A percentile compares a stretch with the other conserved stretches of the same genome.
phyloP scores from a whole-genome alignment of 2,797 vertebrate species.

The Agapornis canus region DNA sequence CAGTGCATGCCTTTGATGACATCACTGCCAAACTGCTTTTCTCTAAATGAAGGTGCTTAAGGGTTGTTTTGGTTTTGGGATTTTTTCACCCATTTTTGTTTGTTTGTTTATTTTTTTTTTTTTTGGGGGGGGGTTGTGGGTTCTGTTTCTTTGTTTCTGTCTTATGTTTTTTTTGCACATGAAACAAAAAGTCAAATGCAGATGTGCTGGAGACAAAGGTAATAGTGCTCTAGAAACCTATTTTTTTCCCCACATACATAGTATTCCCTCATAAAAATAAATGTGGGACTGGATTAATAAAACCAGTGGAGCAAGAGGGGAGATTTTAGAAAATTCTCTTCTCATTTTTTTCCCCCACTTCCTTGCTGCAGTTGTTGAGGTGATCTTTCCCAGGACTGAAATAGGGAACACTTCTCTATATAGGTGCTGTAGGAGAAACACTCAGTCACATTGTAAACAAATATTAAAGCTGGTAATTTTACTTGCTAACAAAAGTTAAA shows the following conservation, averaged over 20 bases:
- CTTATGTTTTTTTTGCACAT: neutral
- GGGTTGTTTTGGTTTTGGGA: accelerated
- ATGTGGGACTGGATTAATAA: neutral
- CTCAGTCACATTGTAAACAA: neutral
- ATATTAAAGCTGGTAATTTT: neutral
- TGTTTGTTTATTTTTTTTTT: neutral
- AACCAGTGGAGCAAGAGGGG: neutral
- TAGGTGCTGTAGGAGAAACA: neutral
- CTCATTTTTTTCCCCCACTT: accelerated
- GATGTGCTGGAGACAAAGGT: neutral
- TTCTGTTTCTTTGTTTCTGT: neutral
- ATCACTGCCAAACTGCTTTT: neutral
- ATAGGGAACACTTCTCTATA: neutral
- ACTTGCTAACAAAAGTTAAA: neutral
- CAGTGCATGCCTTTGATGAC: neutral
- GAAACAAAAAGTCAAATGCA: neutral
- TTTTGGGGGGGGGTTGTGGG: too few relatives aligned
- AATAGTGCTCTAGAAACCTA: neutral
- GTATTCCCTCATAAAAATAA: neutral
- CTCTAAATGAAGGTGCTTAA: neutral
- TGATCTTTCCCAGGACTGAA: neutral
- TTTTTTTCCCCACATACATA: neutral
- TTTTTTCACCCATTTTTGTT: neutral
- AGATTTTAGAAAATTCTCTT: neutral
- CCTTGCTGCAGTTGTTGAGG: neutral